A percentile compares a stretch with the other conserved stretches of the same genome.
These are phyloP conservation scores for Amazona guildingii DNA, from an alignment of 2,113 vertebrate species.

Conservation along the genomic window DNA sequence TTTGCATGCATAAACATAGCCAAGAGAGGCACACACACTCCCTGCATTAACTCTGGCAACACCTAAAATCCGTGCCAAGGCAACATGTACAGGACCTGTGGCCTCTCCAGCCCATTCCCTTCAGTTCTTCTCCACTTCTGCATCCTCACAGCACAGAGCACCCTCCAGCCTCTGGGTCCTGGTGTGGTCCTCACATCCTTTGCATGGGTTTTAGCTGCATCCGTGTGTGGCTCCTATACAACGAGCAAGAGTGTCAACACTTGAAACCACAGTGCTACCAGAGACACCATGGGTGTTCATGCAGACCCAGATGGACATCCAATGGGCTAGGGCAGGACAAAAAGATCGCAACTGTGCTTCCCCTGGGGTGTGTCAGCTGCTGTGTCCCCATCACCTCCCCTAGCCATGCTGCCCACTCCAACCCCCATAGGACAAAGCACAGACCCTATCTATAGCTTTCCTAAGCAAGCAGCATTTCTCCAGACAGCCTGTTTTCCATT, in stretches of 20 bases:
- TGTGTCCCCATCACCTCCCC: not conserved
- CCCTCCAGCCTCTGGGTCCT: not conserved
- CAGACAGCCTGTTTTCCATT: not conserved
- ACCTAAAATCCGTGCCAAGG: conserved; percentile 21
- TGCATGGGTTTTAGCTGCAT: not conserved
- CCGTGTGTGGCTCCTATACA: accelerated
- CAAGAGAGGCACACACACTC: not conserved
- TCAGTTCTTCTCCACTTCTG: not conserved
- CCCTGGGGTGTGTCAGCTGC: not conserved
- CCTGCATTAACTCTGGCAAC: conserved; percentile 40
- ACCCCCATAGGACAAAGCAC: accelerated
- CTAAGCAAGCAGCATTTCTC: not conserved
- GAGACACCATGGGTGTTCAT: not conserved
- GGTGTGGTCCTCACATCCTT: not conserved
- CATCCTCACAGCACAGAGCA: not conserved
- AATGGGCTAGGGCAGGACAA: not conserved
- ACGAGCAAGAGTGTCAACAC: not conserved
- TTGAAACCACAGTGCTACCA: not conserved
- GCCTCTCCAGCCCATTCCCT: not conserved
- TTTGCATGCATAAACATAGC: conserved; percentile 74
- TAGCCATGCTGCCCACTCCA: not conserved
- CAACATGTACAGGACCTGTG: accelerated
- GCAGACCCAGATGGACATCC: not conserved
- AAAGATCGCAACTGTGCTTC: not conserved
- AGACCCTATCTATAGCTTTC: not conserved